Percentiles rank a stretch among this genome's conserved stretches.
These are phyloP conservation scores for Omphaloscelis lunosa DNA, from an alignment of 2,888 invertebrate genomes.

Conservation along the genomic window DNA sequence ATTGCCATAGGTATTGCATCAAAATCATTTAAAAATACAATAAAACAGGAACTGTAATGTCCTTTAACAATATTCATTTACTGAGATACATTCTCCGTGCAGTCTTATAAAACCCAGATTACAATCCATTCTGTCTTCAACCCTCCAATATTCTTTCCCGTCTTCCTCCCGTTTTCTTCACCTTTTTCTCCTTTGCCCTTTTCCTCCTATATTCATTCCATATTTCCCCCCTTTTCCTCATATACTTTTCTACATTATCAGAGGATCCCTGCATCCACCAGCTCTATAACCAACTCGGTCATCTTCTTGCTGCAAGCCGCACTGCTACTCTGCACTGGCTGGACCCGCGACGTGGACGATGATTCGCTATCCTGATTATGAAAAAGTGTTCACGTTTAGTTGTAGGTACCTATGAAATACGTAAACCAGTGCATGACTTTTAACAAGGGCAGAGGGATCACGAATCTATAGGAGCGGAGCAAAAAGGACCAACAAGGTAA, in stretches of 20 bases:
- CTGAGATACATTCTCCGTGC: constrained; percentile 15
- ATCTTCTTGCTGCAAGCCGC: constrained; percentile 92
- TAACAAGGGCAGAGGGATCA: neutral
- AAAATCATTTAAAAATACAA: constrained; percentile 7
- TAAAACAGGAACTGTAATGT: constrained; percentile 15
- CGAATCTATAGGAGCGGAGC: no score
- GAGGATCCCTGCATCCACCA: constrained; percentile 91
- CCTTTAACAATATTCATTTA: constrained; percentile 6
- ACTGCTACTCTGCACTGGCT: constrained; percentile 88
- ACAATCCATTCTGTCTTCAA: neutral
- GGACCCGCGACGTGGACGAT: constrained; percentile 72
- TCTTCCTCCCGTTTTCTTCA: neutral
- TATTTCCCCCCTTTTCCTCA: neutral
- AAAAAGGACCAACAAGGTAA: neutral
- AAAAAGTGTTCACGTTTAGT: neutral
- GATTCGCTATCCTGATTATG: constrained; percentile 78
- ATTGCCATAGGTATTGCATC: neutral
- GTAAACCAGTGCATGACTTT: neutral
- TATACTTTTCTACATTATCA: neutral
- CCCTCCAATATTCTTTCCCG: neutral
- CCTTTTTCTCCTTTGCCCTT: neutral
- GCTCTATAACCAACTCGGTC: constrained; percentile 92
- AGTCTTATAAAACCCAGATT: constrained; percentile 27
- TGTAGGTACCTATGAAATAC: neutral
- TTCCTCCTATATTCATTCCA: no score